Evolutionary conservation across 2,113 vertebrate genomes (phyloP).

Genomic region (Riparia riparia): DNA sequence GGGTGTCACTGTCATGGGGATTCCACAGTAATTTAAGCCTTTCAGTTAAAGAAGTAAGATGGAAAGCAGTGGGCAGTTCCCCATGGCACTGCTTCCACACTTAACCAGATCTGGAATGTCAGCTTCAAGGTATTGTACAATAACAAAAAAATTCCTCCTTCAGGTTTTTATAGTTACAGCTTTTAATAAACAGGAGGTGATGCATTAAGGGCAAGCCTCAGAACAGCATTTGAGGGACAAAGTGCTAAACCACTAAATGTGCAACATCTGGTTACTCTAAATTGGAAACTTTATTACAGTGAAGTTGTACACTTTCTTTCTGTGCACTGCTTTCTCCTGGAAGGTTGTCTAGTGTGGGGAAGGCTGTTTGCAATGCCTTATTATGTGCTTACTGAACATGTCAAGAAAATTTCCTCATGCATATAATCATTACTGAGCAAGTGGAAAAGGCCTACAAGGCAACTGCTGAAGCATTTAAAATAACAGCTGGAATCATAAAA

Average conservation of each 20-base stretch:
- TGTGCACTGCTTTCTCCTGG: background rate
- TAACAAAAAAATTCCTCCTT: background rate
- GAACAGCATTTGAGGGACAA: background rate
- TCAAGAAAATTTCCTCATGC: conserved; percentile 16
- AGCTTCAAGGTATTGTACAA: background rate
- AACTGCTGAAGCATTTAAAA: conserved; percentile 19
- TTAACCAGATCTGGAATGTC: background rate
- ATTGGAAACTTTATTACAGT: background rate
- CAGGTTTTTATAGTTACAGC: background rate
- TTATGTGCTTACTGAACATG: background rate
- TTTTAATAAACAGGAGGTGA: background rate
- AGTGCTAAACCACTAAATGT: background rate
- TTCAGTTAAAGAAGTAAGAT: background rate
- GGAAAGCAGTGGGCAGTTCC: background rate
- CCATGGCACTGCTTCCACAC: background rate
- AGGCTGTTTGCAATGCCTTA: background rate
- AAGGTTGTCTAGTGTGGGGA: background rate
- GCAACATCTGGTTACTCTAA: conserved; percentile 4
- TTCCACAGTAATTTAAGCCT: background rate
- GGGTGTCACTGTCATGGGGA: background rate
- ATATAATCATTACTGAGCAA: background rate
- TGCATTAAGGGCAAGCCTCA: background rate
- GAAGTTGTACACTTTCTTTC: background rate
- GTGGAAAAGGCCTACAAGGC: conserved; percentile 18
- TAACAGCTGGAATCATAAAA: conserved; percentile 9